Evolutionary conservation across 2,113 vertebrate species (phyloP).

Genomic region (Peromyscus californicus): DNA sequence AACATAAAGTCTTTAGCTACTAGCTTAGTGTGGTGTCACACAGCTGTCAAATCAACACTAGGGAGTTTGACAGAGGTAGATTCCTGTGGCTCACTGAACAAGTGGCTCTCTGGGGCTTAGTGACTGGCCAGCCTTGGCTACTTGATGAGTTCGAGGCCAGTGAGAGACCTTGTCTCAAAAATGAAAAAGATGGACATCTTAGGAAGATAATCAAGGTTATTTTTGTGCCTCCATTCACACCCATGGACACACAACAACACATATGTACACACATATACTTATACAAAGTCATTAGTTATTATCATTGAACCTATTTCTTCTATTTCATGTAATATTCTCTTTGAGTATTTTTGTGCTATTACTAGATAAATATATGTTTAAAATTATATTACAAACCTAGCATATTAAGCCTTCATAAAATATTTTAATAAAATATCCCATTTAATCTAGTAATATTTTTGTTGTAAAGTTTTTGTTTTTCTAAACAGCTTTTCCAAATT

Average conservation of each 20-base stretch:
- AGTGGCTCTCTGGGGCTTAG: no score
- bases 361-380: neutral
- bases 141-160: no score
- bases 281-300: neutral
- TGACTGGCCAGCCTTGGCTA: no score
- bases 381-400: neutral
- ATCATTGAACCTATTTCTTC: neutral
- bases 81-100: no score
- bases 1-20: neutral
- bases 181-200: neutral
- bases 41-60: no score
- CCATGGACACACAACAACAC: neutral
- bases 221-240: neutral
- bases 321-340: neutral
- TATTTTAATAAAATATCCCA: neutral
- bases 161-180: neutral
- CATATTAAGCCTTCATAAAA: neutral
- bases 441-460: neutral
- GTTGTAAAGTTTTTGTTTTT: neutral
- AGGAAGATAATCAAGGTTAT: neutral
- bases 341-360: neutral
- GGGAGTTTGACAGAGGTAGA: no score
- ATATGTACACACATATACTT: neutral
- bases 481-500: neutral
- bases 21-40: no score